Conservation (phyloP, 2,113 vertebrate species). For the Cynoglossus semilaevis region DNA sequence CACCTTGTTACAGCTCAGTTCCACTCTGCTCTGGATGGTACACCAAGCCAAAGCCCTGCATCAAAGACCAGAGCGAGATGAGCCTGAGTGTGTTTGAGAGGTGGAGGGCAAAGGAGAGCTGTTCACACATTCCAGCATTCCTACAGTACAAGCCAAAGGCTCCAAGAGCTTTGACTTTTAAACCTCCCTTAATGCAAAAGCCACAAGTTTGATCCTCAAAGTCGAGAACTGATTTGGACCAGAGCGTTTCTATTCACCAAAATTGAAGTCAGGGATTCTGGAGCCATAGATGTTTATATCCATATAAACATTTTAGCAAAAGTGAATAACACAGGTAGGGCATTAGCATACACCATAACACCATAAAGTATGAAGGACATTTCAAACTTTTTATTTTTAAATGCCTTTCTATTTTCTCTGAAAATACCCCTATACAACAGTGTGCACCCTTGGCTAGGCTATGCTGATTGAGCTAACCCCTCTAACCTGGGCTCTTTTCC, state of each 20-base stretch:
- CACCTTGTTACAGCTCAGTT: conserved; percentile 68
- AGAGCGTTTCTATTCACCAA: conserved; percentile 9
- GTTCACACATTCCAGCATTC: conserved; percentile 22
- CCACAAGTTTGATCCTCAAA: conserved; percentile 23
- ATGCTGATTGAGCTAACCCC: no score
- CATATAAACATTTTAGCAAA: no score
- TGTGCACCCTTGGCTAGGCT: no score
- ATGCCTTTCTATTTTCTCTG: no score
- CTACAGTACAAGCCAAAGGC: conserved; percentile 8
- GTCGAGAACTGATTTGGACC: conserved; percentile 12
- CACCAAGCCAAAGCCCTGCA: conserved; percentile 52
- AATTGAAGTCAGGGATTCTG: conserved; percentile 1
- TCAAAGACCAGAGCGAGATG: conserved; percentile 49
- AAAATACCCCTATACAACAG: no score
- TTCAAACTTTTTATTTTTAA: no score
- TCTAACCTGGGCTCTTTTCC: no score
- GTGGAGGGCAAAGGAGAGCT: background rate
- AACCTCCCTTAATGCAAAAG: conserved; percentile 35
- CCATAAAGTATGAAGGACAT: no score
- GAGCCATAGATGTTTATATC: no score
- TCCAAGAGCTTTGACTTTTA: conserved; percentile 40
- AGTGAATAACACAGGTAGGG: no score
- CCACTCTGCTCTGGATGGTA: conserved; percentile 50
- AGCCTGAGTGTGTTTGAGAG: background rate
- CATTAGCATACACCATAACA: no score